These are phyloP conservation scores for Zaprionus nigranus DNA, from an alignment of 1,140 invertebrate genomes.

Conservation along the genomic window DNA sequence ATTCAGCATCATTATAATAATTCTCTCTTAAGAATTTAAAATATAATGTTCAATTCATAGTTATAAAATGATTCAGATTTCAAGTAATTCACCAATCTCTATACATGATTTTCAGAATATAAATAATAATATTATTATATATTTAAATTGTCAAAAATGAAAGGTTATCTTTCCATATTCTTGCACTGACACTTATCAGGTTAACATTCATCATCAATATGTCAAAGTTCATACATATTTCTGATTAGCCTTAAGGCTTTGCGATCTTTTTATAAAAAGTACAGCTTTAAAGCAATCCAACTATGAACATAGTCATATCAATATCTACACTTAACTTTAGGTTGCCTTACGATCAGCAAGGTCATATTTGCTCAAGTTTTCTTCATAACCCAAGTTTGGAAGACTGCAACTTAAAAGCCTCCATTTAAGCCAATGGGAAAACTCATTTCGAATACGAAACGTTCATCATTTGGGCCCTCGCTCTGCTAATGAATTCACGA, in stretches of 20 bases:
- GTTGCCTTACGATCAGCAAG: not conserved
- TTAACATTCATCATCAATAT: too few relatives aligned
- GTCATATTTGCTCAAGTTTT: not conserved
- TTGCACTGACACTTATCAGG: not conserved
- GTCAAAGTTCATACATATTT: too few relatives aligned
- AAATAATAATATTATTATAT: too few relatives aligned
- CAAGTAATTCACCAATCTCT: too few relatives aligned
- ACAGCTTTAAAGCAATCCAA: too few relatives aligned
- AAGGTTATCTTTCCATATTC: not conserved
- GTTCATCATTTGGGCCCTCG: constrained; percentile 4
- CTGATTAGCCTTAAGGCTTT: too few relatives aligned
- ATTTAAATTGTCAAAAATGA: not conserved
- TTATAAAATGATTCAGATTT: not conserved
- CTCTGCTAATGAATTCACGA: constrained; percentile 28
- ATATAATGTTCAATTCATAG: not conserved
- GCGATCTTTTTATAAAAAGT: too few relatives aligned
- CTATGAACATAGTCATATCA: too few relatives aligned
- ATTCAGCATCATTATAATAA: too few relatives aligned
- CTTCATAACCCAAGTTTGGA: not conserved
- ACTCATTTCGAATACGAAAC: constrained; percentile 6
- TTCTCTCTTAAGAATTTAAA: too few relatives aligned
- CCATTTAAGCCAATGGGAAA: constrained; percentile 8
- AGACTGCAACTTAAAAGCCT: not conserved
- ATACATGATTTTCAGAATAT: not conserved
- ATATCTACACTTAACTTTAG: too few relatives aligned